Base-by-base conservation (phyloP, 2,888 invertebrate species). In the Eupithecia vulgata region DNA sequence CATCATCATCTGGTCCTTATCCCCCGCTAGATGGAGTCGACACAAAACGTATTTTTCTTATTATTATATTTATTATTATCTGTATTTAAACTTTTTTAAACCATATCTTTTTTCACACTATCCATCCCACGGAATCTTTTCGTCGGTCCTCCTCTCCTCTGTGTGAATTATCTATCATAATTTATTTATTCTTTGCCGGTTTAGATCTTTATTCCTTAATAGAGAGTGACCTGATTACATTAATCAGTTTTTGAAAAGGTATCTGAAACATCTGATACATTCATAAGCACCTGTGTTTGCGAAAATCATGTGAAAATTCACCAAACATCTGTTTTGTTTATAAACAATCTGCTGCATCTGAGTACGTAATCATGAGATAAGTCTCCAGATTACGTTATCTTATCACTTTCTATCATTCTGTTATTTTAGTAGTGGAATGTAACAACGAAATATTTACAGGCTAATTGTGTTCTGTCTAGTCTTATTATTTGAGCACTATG, bases 361-460 rank as follows among this genome's bases (percentile, higher is more conserved):
- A n/a, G 21, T 52, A n/a, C 15, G 21, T 34, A 61, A 61, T 30
- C 15, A 61, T 2, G 61, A 67, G 48, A 48, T 67, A 68, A 52
- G 25, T 12, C 37, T 15, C 15, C 21, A 70, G 70, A 70, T 70
- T 64, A 3, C 48, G 64, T 64, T 64, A 70, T 30, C 30, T 30
- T 30, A 30, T 70, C 70, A 62, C 3, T 70, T 21, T 57, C 67
- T 25, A 12, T 57, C 1, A 57, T 25, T 57, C 57, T 57, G 45
- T 52, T 21, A 57, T 25, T 57, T n/a, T 17, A 34, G 12, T 66
- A 30, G 15, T 10, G 48, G 1, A 4, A 64, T 45, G 17, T 52
- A 52, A 21, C 21, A 21, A 10, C 21, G 5, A 52, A 10, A 21
- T 10, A 52, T 48, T n/a, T 48, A 6, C 0, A 48, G n/a, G 8